Evolutionary conservation across 2,888 invertebrate genomes (phyloP).

Genomic region (Scotopteryx bipunctaria): DNA sequence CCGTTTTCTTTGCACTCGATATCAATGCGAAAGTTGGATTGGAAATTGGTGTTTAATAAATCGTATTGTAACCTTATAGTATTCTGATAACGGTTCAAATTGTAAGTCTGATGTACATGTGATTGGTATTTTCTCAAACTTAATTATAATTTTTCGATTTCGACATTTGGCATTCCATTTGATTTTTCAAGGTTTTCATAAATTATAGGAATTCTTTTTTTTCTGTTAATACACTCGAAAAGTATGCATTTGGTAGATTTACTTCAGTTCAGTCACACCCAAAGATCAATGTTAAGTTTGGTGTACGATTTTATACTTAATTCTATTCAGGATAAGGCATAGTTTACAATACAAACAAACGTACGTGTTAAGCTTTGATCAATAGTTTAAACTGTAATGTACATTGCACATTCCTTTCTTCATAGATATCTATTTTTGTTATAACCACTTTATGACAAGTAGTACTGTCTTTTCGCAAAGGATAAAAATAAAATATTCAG

Average conservation of each 20-base stretch:
- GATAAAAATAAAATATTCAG: too few relatives aligned
- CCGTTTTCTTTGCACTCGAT: too few relatives aligned
- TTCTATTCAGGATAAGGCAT: background rate
- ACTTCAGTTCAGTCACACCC: background rate
- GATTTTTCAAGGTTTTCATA: background rate
- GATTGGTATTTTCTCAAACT: constrained; percentile 6
- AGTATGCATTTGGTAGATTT: background rate
- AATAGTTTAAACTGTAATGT: too few relatives aligned
- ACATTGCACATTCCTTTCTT: too few relatives aligned
- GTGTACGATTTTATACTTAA: constrained; percentile 5
- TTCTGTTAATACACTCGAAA: background rate
- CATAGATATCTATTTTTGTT: too few relatives aligned
- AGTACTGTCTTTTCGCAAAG: too few relatives aligned
- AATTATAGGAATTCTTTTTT: background rate
- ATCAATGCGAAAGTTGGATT: too few relatives aligned
- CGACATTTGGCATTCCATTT: background rate
- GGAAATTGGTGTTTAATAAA: background rate
- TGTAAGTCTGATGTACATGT: constrained; percentile 23
- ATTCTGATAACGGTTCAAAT: constrained; percentile 5
- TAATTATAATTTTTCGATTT: background rate
- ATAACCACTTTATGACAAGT: too few relatives aligned
- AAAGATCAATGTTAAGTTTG: constrained; percentile 13
- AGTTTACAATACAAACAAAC: too few relatives aligned
- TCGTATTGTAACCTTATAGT: constrained; percentile 2
- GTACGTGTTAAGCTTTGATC: too few relatives aligned